A percentile compares a stretch with the other conserved stretches of the same genome.
These are phyloP conservation scores for Leptoclinus maculatus DNA, from an alignment of 2,797 vertebrate species.

Conservation along the genomic window DNA sequence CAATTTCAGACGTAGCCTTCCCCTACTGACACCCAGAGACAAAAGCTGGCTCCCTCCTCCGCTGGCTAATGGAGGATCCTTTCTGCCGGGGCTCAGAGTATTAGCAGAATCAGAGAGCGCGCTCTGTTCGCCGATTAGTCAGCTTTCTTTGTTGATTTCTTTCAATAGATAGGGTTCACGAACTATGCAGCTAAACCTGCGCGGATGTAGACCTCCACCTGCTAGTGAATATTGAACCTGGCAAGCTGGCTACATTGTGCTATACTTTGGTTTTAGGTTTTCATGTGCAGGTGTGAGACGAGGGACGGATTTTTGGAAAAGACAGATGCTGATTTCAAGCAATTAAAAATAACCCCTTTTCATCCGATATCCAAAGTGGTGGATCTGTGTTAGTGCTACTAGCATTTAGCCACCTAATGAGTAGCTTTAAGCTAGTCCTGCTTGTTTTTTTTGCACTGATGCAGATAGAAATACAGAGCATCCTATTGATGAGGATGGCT, in stretches of 20 bases:
- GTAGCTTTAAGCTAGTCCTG: slow-evolving; percentile 29
- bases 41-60: slow-evolving; percentile 74
- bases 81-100: slow-evolving; percentile 63
- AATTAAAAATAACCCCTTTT: slow-evolving; percentile 43
- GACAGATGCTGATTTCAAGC: slow-evolving; percentile 38
- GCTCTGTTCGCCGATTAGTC: slow-evolving; percentile 68
- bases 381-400: slow-evolving; percentile 26
- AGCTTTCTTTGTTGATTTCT: slow-evolving; percentile 74
- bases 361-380: slow-evolving; percentile 30
- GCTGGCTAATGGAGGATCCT: slow-evolving; percentile 69
- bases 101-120: slow-evolving; percentile 67
- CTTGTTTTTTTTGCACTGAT: slow-evolving; percentile 40
- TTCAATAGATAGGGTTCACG: slow-evolving; percentile 67
- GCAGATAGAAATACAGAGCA: slow-evolving; percentile 16
- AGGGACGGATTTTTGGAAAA: slow-evolving; percentile 18
- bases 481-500: slow-evolving; percentile 18
- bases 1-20: slow-evolving; percentile 69
- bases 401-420: slow-evolving; percentile 44
- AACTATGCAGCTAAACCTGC: slow-evolving; percentile 60
- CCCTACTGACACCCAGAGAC: slow-evolving; percentile 79
- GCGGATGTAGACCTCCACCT: slow-evolving; percentile 63
- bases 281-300: slow-evolving; percentile 46
- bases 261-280: slow-evolving; percentile 28
- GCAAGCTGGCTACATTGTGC: slow-evolving; percentile 42
- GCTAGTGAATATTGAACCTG: slow-evolving; percentile 50